phyloP scores from a whole-genome alignment of 2,888 invertebrate genomes.

The Cordilura impudica region DNA sequence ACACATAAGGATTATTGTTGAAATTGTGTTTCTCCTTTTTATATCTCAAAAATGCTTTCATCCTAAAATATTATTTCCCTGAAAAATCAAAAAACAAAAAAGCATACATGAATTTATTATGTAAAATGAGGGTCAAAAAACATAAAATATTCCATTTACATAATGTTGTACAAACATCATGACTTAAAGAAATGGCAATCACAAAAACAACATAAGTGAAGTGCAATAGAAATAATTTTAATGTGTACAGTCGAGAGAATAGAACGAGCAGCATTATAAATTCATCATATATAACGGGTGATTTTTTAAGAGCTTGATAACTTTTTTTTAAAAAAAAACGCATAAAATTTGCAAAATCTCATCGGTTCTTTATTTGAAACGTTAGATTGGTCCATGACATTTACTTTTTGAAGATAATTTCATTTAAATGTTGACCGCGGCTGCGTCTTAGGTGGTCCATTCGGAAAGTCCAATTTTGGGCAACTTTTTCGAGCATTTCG shows the following conservation, averaged over 20 bases:
- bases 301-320: no score
- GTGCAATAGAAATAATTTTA: not conserved
- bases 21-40: constrained; percentile 28
- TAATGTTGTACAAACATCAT: constrained; percentile 1
- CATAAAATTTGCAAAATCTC: no score
- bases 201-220: not conserved
- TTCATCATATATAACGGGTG: no score
- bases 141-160: not conserved
- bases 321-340: no score
- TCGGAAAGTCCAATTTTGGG: no score
- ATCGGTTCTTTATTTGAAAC: no score
- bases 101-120: constrained; percentile 31
- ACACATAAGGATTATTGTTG: constrained; percentile 30
- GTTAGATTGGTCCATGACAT: no score
- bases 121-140: constrained; percentile 27
- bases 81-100: not conserved
- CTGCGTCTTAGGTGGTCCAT: no score
- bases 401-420: no score
- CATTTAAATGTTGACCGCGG: no score
- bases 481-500: no score
- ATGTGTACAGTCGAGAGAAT: not conserved
- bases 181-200: not conserved
- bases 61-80: constrained; percentile 9
- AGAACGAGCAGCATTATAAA: not conserved
- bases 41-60: constrained; percentile 19